Evolutionary conservation across 2,888 invertebrate genomes (phyloP).

Genomic region (Teinopalpus imperialis): DNA sequence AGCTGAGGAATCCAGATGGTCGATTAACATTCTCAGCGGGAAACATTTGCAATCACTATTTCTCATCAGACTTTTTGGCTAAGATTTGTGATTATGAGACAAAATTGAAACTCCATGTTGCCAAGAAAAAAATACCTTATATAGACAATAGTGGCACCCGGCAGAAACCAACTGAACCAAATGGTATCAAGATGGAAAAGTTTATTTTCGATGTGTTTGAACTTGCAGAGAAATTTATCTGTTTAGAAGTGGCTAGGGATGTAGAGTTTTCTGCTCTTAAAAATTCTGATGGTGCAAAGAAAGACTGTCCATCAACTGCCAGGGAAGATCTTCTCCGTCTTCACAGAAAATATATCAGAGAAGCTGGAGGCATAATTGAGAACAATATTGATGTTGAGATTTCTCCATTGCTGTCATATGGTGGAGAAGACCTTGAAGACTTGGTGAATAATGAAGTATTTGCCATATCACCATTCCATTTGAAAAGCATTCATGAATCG

Average conservation of each 20-base stretch:
- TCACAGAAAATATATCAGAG: constrained; percentile 89
- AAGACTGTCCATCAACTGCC: constrained; percentile 96
- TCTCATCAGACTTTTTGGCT: constrained; percentile 92
- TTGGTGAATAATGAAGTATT: constrained; percentile 86
- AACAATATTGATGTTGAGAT: constrained; percentile 91
- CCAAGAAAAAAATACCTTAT: constrained; percentile 97
- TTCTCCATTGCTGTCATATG: constrained; percentile 94
- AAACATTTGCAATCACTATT: constrained; percentile 99
- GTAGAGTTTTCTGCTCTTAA: constrained; percentile 99
- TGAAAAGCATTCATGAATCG: constrained; percentile 70
- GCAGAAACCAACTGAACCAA: constrained; percentile 90
- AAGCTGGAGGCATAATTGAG: constrained; percentile 89
- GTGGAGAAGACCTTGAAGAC: constrained; percentile 91
- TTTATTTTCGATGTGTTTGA: constrained; percentile 99
- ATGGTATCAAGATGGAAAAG: constrained; percentile 99
- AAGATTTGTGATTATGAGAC: constrained; percentile 88
- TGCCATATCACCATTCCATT: constrained; percentile 83
- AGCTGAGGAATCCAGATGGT: constrained; percentile 89
- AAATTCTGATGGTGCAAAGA: constrained; percentile 92
- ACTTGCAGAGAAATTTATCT: constrained; percentile 94
- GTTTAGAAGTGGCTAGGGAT: constrained; percentile 94
- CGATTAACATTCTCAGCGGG: constrained; percentile 95
- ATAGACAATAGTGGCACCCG: constrained; percentile 87
- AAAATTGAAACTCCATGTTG: constrained; percentile 94
- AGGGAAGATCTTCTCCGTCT: constrained; percentile 88